Evolutionary conservation across 1,140 invertebrate species (phyloP).

Genomic region (Diplogasteroides magnus): DNA sequence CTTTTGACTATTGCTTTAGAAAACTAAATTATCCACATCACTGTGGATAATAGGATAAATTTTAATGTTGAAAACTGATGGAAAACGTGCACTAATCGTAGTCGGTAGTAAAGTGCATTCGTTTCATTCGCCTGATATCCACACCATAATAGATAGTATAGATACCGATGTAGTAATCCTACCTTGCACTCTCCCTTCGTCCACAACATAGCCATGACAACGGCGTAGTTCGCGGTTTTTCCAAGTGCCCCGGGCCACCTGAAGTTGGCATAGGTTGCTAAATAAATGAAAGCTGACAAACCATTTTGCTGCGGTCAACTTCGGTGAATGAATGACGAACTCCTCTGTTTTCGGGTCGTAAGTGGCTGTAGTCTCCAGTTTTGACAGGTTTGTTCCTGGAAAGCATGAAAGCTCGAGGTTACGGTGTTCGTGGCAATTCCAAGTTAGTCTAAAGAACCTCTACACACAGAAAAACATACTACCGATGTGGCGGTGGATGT

Average conservation of each 20-base stretch:
- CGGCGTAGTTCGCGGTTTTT: conserved; percentile 81
- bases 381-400: conserved; percentile 74
- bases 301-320: conserved; percentile 79
- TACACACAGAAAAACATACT: too few species aligned
- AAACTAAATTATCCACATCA: too few species aligned
- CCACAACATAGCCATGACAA: conserved; percentile 77
- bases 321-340: conserved; percentile 80
- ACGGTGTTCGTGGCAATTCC: too few species aligned
- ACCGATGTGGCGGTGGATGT: too few species aligned
- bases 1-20: too few species aligned
- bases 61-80: too few species aligned
- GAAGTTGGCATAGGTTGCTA: background rate
- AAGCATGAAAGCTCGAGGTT: background rate
- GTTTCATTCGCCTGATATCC: too few species aligned
- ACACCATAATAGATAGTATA: too few species aligned
- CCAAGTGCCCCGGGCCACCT: conserved; percentile 66
- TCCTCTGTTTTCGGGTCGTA: conserved; percentile 78
- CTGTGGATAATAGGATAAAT: too few species aligned
- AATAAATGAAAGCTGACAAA: conserved; percentile 64
- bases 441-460: background rate
- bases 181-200: conserved; percentile 71
- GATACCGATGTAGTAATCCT: too few species aligned
- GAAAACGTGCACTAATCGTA: too few species aligned
- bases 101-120: too few species aligned
- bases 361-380: conserved; percentile 81